A percentile compares a stretch with the other conserved stretches of the same genome.
Evolutionary conservation across 2,113 vertebrate species (phyloP).

Genomic region (Ctenomys sociabilis): DNA sequence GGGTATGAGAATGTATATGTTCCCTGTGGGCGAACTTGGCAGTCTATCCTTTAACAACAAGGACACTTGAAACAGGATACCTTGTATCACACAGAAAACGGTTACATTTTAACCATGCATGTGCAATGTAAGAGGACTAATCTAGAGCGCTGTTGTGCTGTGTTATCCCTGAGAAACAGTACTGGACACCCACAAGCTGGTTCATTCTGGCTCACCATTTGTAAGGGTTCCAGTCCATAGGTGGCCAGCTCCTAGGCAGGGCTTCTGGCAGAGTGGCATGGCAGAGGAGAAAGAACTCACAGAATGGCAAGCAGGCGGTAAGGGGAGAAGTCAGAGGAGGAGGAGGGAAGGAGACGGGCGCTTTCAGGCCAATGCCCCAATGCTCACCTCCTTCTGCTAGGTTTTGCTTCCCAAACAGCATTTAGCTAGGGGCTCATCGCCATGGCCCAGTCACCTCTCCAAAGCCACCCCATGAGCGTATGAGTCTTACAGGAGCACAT

Average conservation of each 20-base stretch:
- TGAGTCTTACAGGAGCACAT: neutral
- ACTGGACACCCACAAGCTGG: neutral
- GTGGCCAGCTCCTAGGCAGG: neutral
- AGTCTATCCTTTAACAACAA: conserved; percentile 18
- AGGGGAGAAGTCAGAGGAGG: neutral
- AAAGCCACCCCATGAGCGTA: neutral
- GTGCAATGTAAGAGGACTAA: neutral
- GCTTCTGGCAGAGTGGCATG: neutral
- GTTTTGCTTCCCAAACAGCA: neutral
- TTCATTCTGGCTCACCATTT: neutral
- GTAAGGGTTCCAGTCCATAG: neutral
- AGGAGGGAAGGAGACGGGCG: neutral
- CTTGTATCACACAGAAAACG: neutral
- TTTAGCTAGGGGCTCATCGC: neutral
- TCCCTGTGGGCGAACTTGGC: neutral
- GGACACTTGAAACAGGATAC: neutral
- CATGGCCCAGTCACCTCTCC: neutral
- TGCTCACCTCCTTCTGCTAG: neutral
- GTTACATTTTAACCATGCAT: neutral
- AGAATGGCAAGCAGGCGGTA: neutral
- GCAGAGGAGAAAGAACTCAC: neutral
- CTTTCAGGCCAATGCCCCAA: neutral
- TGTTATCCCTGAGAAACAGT: neutral
- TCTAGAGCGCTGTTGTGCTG: neutral
- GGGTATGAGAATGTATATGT: neutral